Percentiles rank a stretch among this genome's conserved stretches.
Conservation (phyloP, 2,888 invertebrate species). For the Apodemia zela region DNA sequence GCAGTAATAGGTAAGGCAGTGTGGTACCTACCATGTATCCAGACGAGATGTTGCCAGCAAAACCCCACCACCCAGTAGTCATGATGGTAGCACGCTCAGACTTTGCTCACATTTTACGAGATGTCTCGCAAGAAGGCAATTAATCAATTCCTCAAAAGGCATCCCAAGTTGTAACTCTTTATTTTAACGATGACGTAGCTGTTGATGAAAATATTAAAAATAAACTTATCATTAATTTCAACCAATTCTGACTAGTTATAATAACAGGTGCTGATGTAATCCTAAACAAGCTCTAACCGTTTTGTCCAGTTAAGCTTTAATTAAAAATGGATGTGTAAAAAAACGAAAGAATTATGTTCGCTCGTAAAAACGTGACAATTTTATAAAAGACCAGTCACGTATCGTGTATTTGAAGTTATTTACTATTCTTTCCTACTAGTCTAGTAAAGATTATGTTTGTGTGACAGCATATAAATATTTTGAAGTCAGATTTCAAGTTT, state of each 20-base stretch:
- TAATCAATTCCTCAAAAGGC: too few relatives aligned
- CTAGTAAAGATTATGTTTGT: background rate
- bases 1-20: too few relatives aligned
- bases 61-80: too few relatives aligned
- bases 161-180: too few relatives aligned
- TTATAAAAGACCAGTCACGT: background rate
- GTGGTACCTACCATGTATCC: too few relatives aligned
- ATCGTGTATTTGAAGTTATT: background rate
- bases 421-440: background rate
- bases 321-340: conserved; percentile 6
- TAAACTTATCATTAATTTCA: background rate
- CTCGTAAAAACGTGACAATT: conserved; percentile 9
- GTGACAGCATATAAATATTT: too few relatives aligned
- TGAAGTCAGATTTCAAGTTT: too few relatives aligned
- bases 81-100: too few relatives aligned
- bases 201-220: conserved; percentile 11
- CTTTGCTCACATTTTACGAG: too few relatives aligned
- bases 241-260: background rate
- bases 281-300: conserved; percentile 6
- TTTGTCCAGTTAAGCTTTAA: conserved; percentile 9
- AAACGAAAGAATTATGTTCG: conserved; percentile 13
- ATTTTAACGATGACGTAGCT: background rate
- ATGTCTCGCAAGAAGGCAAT: too few relatives aligned
- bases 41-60: too few relatives aligned
- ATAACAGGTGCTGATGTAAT: conserved; percentile 10